Evolutionary conservation across 2,113 vertebrate genomes (phyloP).

Genomic region (Brachyhypopomus gauderio): DNA sequence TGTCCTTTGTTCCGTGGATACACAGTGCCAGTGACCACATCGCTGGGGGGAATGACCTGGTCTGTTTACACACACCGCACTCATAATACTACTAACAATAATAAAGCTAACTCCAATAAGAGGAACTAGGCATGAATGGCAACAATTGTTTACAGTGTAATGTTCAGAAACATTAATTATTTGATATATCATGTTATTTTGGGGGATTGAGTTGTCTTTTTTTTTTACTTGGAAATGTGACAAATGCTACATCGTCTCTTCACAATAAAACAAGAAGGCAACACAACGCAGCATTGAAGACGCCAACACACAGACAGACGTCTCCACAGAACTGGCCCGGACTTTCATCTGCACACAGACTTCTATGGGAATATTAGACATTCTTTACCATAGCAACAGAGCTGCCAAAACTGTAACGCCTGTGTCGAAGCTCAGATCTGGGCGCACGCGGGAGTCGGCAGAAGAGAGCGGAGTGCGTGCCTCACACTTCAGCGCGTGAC

Average conservation of each 20-base stretch:
- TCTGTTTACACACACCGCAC: neutral
- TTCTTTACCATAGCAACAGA: slow-evolving; percentile 64
- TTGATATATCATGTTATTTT: no score
- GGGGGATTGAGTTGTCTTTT: slow-evolving; percentile 4
- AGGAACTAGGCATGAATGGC: no score
- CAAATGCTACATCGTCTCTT: slow-evolving; percentile 67
- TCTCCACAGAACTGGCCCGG: slow-evolving; percentile 31
- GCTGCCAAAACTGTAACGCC: slow-evolving; percentile 60
- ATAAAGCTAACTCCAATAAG: no score
- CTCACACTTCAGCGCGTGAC: slow-evolving; percentile 65
- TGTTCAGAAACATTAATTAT: no score
- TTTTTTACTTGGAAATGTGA: slow-evolving; percentile 68
- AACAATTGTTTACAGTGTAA: no score
- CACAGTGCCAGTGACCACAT: slow-evolving; percentile 21
- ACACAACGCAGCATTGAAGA: slow-evolving; percentile 25
- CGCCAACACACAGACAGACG: slow-evolving; percentile 33
- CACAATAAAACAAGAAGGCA: slow-evolving; percentile 59
- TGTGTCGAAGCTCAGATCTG: slow-evolving; percentile 54
- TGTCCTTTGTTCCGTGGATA: slow-evolving; percentile 23
- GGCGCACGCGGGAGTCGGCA: slow-evolving; percentile 25
- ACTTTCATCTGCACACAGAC: slow-evolving; percentile 58
- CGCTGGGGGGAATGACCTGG: neutral
- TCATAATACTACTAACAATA: neutral
- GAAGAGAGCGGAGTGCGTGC: slow-evolving; percentile 57
- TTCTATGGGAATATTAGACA: slow-evolving; percentile 65